Evolutionary conservation across 37 sponge, comb jelly and placozoan species (phyloP).

Genomic region (Amphimedon queenslandica): DNA sequence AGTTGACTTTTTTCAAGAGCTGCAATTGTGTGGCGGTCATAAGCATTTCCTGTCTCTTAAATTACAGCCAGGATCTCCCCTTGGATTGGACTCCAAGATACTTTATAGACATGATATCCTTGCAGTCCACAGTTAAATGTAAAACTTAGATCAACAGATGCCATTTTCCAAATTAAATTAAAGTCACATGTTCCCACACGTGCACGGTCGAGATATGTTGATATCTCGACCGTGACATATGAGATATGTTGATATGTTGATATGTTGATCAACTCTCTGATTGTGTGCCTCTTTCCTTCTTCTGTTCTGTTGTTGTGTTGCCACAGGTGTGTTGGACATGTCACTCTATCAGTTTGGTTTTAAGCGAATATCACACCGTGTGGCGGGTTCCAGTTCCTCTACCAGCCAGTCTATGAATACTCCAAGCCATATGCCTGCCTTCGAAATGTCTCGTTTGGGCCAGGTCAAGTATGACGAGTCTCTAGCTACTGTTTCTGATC

Average conservation of each 20-base stretch:
- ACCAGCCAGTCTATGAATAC: too few relatives aligned
- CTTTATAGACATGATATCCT: constrained; percentile 28
- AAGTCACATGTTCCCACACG: too few relatives aligned
- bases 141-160: constrained; percentile 3
- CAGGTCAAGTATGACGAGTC: constrained; percentile 1
- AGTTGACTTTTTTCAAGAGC: background rate
- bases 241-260: too few relatives aligned
- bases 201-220: background rate
- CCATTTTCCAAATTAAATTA: background rate
- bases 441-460: constrained; percentile 11
- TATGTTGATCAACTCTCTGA: too few relatives aligned
- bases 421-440: constrained; percentile 21
- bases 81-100: constrained; percentile 10
- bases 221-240: background rate
- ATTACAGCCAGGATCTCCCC: background rate
- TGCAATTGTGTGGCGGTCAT: constrained; percentile 29
- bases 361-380: background rate
- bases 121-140: constrained; percentile 26
- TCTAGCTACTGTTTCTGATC: constrained; percentile 4
- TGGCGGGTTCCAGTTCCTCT: background rate
- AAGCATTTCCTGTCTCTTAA: constrained; percentile 10
- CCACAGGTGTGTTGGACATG: too few relatives aligned
- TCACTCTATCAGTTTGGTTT: constrained; percentile 33
- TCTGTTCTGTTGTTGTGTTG: too few relatives aligned
- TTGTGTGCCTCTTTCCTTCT: too few relatives aligned